phyloP scores from a whole-genome alignment of 2,797 vertebrate species.

The Liparis tanakae region DNA sequence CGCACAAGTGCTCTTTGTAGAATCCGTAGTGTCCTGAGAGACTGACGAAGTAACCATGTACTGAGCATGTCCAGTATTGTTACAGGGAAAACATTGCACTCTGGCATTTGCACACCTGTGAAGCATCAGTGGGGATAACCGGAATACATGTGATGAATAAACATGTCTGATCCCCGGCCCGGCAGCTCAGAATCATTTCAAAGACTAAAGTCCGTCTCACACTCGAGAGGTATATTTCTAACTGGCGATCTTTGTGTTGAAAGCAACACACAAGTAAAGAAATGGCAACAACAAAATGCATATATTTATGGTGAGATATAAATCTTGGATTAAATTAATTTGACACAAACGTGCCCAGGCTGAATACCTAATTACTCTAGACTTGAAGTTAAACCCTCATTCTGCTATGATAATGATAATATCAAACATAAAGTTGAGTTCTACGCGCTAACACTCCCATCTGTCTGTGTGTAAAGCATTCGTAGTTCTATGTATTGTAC shows the following conservation, averaged over 20 bases:
- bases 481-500: too few relatives aligned
- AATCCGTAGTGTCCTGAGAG: slow-evolving; percentile 45
- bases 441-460: too few relatives aligned
- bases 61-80: slow-evolving; percentile 55
- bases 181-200: slow-evolving; percentile 10
- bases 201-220: slow-evolving; percentile 16
- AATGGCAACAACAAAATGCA: not conserved
- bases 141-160: slow-evolving; percentile 30
- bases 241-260: not conserved
- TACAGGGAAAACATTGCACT: slow-evolving; percentile 49
- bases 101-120: slow-evolving; percentile 38
- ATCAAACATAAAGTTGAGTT: too few relatives aligned
- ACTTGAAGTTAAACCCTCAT: slow-evolving; percentile 18
- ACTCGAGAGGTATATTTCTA: not conserved
- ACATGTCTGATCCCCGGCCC: slow-evolving; percentile 35
- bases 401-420: slow-evolving; percentile 10
- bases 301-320: not conserved
- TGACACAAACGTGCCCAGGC: not conserved
- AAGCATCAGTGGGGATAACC: slow-evolving; percentile 33
- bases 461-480: too few relatives aligned
- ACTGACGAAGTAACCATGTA: slow-evolving; percentile 34
- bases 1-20: slow-evolving; percentile 46
- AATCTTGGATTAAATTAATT: slow-evolving; percentile 3
- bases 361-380: not conserved
- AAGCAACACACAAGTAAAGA: not conserved